These are phyloP conservation scores for Apeltes quadracus DNA, from an alignment of 2,113 vertebrate genomes.

Conservation along the genomic window DNA sequence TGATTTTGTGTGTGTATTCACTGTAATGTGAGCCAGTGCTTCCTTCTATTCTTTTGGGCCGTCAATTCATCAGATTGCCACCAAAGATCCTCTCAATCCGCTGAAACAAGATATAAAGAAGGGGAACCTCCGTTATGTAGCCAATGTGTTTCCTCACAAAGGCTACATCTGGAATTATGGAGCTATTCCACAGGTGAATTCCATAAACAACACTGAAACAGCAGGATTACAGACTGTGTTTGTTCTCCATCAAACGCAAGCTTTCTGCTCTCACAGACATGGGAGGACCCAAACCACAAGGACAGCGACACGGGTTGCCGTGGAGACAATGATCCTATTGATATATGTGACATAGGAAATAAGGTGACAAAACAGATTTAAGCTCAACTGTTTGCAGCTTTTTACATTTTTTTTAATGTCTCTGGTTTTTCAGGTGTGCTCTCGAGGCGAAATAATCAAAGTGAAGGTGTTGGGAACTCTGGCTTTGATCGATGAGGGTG, in stretches of 20 bases:
- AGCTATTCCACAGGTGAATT: slow-evolving; percentile 91
- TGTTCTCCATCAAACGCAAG: background rate
- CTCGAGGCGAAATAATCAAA: slow-evolving; percentile 87
- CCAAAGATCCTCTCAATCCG: slow-evolving; percentile 91
- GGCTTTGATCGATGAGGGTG: slow-evolving; percentile 92
- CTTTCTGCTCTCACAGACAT: slow-evolving; percentile 83
- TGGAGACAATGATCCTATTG: slow-evolving; percentile 96
- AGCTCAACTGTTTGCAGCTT: background rate
- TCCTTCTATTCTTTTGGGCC: slow-evolving; percentile 5
- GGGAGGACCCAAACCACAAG: slow-evolving; percentile 91
- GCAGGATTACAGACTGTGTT: background rate
- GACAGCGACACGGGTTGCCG: slow-evolving; percentile 86
- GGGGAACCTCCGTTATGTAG: slow-evolving; percentile 88
- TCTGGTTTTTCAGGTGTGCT: slow-evolving; percentile 81
- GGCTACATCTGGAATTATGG: slow-evolving; percentile 99
- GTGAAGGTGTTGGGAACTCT: slow-evolving; percentile 92
- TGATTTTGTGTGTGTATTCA: background rate
- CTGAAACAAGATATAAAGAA: slow-evolving; percentile 94
- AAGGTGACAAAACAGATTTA: slow-evolving; percentile 78
- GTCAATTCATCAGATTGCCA: slow-evolving; percentile 86
- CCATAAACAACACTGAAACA: background rate
- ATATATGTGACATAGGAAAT: slow-evolving; percentile 95
- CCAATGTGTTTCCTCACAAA: slow-evolving; percentile 96
- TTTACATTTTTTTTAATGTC: slow-evolving; percentile 4
- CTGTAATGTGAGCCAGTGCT: background rate